Percentiles rank a stretch among this genome's conserved stretches.
These are phyloP conservation scores for Bujurquina vittata DNA, from an alignment of 2,113 vertebrate species.

Conservation along the genomic window DNA sequence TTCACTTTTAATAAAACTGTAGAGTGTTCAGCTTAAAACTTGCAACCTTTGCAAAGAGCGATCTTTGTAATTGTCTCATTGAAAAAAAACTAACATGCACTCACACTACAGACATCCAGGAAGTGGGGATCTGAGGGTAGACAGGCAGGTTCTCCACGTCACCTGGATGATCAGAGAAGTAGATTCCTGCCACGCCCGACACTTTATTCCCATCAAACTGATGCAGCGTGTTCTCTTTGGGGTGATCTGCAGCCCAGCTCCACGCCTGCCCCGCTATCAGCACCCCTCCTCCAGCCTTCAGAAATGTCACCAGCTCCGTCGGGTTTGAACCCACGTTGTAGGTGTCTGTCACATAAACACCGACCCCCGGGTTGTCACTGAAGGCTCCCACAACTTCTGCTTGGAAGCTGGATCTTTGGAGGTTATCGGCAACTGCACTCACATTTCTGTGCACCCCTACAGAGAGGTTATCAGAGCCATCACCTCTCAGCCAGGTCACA, in stretches of 20 bases:
- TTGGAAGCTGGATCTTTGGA: too few relatives aligned
- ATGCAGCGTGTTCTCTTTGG: slow-evolving; percentile 77
- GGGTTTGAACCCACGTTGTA: too few relatives aligned
- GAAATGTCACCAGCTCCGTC: slow-evolving; percentile 76
- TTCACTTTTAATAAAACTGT: too few relatives aligned
- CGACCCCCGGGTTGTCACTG: too few relatives aligned
- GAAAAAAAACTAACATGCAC: slow-evolving; percentile 44
- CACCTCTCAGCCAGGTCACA: slow-evolving; percentile 45
- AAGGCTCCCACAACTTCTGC: too few relatives aligned
- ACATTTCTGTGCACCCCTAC: slow-evolving; percentile 79
- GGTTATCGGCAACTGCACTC: slow-evolving; percentile 10
- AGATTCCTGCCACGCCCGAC: slow-evolving; percentile 86
- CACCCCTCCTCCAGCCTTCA: slow-evolving; percentile 86
- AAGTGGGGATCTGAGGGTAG: slow-evolving; percentile 83
- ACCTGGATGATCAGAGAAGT: slow-evolving; percentile 81
- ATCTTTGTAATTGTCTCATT: neutral
- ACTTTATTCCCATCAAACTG: slow-evolving; percentile 84
- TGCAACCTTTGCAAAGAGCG: too few relatives aligned
- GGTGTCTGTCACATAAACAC: too few relatives aligned
- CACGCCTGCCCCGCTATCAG: slow-evolving; percentile 88
- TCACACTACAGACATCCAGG: slow-evolving; percentile 83
- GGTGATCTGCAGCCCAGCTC: slow-evolving; percentile 79
- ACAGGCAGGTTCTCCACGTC: slow-evolving; percentile 79
- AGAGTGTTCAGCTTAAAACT: too few relatives aligned
- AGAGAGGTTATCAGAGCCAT: slow-evolving; percentile 41